These are phyloP conservation scores for Anseranas semipalmata DNA, from an alignment of 2,113 vertebrate species.

Conservation along the genomic window DNA sequence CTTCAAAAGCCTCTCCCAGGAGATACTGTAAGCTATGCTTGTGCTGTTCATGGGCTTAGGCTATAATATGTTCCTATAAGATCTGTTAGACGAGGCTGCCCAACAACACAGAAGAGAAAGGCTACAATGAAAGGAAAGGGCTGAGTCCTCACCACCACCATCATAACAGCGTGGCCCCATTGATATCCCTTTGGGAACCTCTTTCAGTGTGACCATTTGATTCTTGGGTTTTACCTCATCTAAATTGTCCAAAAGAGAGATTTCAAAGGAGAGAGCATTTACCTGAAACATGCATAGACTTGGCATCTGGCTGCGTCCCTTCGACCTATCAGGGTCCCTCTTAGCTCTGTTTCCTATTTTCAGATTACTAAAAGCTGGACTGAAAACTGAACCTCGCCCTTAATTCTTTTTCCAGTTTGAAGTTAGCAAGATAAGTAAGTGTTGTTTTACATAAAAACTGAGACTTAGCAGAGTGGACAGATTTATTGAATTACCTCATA, in stretches of 20 bases:
- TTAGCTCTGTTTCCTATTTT: background rate
- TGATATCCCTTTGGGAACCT: background rate
- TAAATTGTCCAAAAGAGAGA: background rate
- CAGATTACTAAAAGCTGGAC: background rate
- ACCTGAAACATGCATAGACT: background rate
- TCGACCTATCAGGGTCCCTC: background rate
- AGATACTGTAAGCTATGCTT: background rate
- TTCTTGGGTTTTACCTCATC: background rate
- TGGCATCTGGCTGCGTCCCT: background rate
- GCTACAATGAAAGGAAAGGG: background rate
- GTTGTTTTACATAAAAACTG: constrained; percentile 59
- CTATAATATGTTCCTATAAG: background rate
- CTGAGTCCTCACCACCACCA: background rate
- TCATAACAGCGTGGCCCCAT: background rate
- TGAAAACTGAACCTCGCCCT: background rate
- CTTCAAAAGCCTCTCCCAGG: background rate
- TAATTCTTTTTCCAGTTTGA: constrained; percentile 40
- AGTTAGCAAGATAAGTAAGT: constrained; percentile 46
- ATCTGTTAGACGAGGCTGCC: background rate
- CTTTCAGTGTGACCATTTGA: background rate
- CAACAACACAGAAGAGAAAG: background rate
- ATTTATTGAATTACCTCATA: constrained; percentile 73
- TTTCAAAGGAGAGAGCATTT: background rate
- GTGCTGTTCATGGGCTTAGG: background rate
- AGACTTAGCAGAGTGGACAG: constrained; percentile 52